Evolutionary conservation across 1,140 invertebrate species (phyloP), one percentile per base, ranked within the genome.

Genomic region (Stenopsyche tienmushanensis): DNA sequence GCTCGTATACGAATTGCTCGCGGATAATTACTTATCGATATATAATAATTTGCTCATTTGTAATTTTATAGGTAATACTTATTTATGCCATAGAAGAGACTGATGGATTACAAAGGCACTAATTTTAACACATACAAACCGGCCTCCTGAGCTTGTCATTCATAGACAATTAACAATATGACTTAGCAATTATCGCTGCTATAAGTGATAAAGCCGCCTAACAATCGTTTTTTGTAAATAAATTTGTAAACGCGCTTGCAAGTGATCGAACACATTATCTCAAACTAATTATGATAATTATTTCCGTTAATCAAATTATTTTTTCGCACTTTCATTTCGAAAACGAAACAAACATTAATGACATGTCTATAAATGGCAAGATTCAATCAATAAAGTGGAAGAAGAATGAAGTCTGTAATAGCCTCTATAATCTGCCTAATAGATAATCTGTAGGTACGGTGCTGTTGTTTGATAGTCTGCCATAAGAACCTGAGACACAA

Each of bases 121-220:
- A 69, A 69, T 69, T 62, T 62, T 62, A 62, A 62, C 60, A 62
- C 60, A 50, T 62, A 62, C 60, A 62, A 50, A 50, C 47, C 60
- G 60, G 60, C 47, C 60, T 9, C 60, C 21, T 44, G 49, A 18
- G 41, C 41, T 34, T 45, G 67, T 70, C 67, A 70, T 70, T 70
- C 67, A 70, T 66, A 64, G 64, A 29, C 67, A 70, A 70, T 70
- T 70, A 70, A 70, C 67, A 70, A 70, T 70, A 45, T 66, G 64
- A 62, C 29, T 66, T 64, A 41, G 64, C 52, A 70, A 66, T 70
- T 70, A 70, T 64, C 64, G 44, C 23, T 17, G 25, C 54, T 13
- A 24, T 45, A 41, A 68, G 41, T 65, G 42, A 69, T 59, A 62
- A 62, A 67, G 58, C 59, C 53, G 34, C 42, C 20, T n/a, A 21